Conservation (phyloP, 2,797 vertebrate genomes). For the Rhodeus uyekii region DNA sequence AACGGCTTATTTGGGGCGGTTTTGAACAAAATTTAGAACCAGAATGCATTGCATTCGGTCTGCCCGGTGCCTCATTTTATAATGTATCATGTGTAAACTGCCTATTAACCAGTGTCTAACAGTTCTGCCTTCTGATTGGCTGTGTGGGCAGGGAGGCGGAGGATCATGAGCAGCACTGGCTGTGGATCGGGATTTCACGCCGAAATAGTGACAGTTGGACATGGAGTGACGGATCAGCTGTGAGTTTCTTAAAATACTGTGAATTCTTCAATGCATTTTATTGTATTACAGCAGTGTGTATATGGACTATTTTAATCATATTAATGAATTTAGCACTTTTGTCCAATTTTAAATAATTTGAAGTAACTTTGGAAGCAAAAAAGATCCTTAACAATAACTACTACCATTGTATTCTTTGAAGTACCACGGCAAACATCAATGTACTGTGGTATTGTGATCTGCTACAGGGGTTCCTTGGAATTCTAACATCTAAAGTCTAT, state of each 20-base stretch:
- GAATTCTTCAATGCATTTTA: neutral
- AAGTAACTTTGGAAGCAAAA: neutral
- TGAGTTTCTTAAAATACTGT: conserved; percentile 69
- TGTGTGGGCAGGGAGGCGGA: conserved; percentile 78
- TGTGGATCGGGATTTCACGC: conserved; percentile 95
- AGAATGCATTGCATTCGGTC: neutral
- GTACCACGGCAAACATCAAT: neutral
- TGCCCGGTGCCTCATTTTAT: neutral
- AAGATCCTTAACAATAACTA: neutral
- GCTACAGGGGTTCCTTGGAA: too few species aligned
- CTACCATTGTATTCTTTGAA: neutral
- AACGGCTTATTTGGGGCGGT: neutral
- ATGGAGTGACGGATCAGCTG: conserved; percentile 92
- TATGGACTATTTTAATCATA: neutral
- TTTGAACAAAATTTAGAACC: neutral
- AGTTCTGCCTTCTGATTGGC: conserved; percentile 5
- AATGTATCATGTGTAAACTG: neutral
- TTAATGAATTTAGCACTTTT: neutral
- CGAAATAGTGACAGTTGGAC: conserved; percentile 87
- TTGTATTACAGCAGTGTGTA: neutral
- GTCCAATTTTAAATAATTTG: neutral
- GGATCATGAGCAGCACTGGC: conserved; percentile 93
- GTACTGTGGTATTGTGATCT: neutral
- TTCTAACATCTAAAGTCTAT: neutral
- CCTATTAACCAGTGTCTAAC: neutral